A percentile compares a stretch with the other conserved stretches of the same genome.
These are phyloP conservation scores for Temnothorax curvispinosus DNA, from an alignment of 1,140 invertebrate species.

Conservation along the genomic window DNA sequence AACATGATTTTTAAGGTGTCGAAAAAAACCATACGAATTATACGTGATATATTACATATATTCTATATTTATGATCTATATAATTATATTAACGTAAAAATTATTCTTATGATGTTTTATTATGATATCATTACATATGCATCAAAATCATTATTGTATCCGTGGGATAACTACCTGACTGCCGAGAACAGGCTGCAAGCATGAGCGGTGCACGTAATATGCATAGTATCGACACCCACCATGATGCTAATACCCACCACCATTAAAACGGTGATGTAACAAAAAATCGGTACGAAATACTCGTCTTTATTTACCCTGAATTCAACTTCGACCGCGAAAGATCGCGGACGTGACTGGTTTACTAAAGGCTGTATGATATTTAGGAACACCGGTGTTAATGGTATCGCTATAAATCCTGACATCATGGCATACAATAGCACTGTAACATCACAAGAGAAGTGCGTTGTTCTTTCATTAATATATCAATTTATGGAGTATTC, in stretches of 20 bases:
- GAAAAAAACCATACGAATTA: background rate
- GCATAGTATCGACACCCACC: background rate
- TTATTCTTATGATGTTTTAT: no score
- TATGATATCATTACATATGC: background rate
- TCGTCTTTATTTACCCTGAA: constrained; percentile 14
- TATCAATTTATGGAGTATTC: background rate
- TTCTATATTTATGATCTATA: no score
- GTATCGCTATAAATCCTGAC: background rate
- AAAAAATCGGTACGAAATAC: background rate
- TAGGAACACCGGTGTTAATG: constrained; percentile 9
- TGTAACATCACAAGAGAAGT: background rate
- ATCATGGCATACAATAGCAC: background rate
- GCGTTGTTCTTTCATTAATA: no score
- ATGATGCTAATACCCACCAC: background rate
- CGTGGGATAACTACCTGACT: background rate
- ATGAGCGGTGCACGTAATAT: background rate
- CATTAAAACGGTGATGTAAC: background rate
- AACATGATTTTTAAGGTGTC: background rate
- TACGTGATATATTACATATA: no score
- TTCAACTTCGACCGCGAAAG: background rate
- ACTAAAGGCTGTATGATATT: constrained; percentile 6
- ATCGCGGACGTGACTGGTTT: constrained; percentile 15
- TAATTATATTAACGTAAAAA: no score
- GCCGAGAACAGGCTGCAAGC: constrained; percentile 29
- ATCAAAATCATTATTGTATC: background rate